phyloP scores from a whole-genome alignment of 2,113 vertebrate genomes.

The Ptyas mucosa region DNA sequence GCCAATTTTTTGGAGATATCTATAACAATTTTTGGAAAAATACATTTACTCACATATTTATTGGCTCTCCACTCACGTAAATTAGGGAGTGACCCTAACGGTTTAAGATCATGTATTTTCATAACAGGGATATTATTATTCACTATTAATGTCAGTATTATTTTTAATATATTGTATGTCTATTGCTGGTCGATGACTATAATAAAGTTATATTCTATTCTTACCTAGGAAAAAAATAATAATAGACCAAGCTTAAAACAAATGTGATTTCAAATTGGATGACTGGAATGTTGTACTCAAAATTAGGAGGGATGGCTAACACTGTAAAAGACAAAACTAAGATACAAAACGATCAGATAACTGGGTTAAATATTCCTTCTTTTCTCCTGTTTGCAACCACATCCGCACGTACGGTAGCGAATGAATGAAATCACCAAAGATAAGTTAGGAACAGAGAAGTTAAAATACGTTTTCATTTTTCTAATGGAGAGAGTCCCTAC shows the following conservation, averaged over 20 bases:
- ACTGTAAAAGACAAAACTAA: not conserved
- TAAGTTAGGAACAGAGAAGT: not conserved
- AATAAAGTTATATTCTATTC: too few species aligned
- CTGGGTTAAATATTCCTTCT: not conserved
- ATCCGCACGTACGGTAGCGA: not conserved
- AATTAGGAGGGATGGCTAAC: not conserved
- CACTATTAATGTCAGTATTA: too few species aligned
- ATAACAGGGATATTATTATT: too few species aligned
- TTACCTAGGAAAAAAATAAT: not conserved
- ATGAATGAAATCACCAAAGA: not conserved
- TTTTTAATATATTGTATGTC: too few species aligned
- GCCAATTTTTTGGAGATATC: too few species aligned
- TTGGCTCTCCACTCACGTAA: too few species aligned
- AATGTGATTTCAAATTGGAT: not conserved
- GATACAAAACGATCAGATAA: not conserved
- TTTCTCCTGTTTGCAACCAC: not conserved
- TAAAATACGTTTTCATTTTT: not conserved
- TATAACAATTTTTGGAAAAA: too few species aligned
- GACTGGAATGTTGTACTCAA: not conserved
- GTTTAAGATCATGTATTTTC: too few species aligned
- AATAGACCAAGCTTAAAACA: not conserved
- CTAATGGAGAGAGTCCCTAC: not conserved
- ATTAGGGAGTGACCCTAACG: too few species aligned
- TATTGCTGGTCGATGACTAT: too few species aligned
- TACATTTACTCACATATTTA: too few species aligned